phyloP scores from a whole-genome alignment of 2,797 vertebrate genomes.

The Staurois parvus region DNA sequence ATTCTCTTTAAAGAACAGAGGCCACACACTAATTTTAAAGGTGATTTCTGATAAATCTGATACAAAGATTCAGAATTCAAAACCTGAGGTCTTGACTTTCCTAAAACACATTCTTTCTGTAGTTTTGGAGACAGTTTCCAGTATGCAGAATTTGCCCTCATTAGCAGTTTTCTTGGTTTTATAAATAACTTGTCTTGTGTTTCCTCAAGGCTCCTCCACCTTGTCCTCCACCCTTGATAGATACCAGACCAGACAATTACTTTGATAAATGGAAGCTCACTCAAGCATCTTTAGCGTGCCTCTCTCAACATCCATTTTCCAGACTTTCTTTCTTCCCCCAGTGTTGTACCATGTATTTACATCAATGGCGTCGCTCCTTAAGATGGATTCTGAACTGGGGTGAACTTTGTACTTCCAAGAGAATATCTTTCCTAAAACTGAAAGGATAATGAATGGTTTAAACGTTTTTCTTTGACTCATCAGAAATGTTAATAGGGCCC shows the following conservation, averaged over 20 bases:
- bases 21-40: too few species aligned
- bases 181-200: constrained; percentile 35
- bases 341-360: constrained; percentile 5
- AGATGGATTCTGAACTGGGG: background rate
- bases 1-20: too few species aligned
- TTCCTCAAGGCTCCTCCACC: background rate
- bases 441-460: background rate
- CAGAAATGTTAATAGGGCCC: background rate
- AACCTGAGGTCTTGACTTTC: too few species aligned
- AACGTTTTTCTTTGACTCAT: background rate
- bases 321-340: background rate
- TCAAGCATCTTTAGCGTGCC: constrained; percentile 21
- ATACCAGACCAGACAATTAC: constrained; percentile 51
- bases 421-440: background rate
- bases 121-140: too few species aligned
- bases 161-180: constrained; percentile 20
- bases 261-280: constrained; percentile 33
- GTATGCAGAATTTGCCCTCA: background rate
- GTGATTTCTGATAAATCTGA: too few species aligned
- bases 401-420: constrained; percentile 12
- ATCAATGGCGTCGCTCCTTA: constrained; percentile 3
- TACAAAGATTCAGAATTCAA: too few species aligned
- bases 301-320: constrained; percentile 5
- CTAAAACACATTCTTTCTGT: too few species aligned
- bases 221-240: constrained; percentile 18